Conservation (phyloP, 1,140 invertebrate species). For the Ylistrum balloti region DNA sequence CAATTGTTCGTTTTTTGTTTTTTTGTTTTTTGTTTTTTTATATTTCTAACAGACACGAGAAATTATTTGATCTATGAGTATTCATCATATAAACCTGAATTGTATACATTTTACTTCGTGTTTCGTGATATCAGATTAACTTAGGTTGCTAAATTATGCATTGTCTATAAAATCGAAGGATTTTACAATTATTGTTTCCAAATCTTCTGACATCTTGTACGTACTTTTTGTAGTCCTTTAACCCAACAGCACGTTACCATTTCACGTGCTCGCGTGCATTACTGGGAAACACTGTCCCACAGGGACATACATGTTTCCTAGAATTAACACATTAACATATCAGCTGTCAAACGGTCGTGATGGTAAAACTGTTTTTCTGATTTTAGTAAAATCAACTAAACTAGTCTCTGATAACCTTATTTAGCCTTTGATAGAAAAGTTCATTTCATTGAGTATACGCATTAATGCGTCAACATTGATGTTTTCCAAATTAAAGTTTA, state of each 20-base stretch:
- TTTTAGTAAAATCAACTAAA: neutral
- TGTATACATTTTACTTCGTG: too few species aligned
- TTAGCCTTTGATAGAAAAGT: neutral
- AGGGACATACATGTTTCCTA: neutral
- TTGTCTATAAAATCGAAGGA: constrained; percentile 4
- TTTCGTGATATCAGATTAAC: too few species aligned
- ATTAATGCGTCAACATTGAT: neutral
- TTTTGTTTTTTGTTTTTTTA: too few species aligned
- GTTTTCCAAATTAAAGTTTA: neutral
- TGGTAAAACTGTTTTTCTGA: neutral
- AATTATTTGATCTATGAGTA: too few species aligned
- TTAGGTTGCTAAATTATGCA: neutral
- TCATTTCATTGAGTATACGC: neutral
- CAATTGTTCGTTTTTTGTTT: too few species aligned
- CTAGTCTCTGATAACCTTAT: neutral
- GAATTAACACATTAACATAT: neutral
- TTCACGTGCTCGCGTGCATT: constrained; percentile 30
- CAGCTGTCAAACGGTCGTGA: neutral
- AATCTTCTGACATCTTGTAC: neutral
- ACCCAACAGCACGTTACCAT: neutral
- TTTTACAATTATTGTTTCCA: neutral
- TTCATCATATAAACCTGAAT: too few species aligned
- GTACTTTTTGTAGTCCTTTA: neutral
- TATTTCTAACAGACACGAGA: too few species aligned
- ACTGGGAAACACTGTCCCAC: neutral